Conservation (phyloP, 2,113 vertebrate species). For the Argyrosomus japonicus region DNA sequence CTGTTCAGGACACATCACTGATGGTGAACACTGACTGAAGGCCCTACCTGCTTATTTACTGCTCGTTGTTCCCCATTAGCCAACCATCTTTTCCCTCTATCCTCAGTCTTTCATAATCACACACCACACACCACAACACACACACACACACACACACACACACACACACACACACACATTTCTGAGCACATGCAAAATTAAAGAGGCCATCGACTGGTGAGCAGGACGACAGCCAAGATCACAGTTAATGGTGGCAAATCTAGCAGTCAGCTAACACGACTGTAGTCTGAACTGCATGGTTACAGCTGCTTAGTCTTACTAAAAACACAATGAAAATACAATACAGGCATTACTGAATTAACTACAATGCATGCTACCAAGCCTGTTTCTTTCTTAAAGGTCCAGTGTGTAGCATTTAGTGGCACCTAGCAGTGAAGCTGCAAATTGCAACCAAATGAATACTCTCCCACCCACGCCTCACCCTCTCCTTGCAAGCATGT, state of each 20-base stretch:
- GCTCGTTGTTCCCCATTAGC: conserved; percentile 5
- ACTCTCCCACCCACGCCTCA: too few relatives aligned
- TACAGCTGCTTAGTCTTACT: background rate
- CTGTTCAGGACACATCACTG: background rate
- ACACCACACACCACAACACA: background rate
- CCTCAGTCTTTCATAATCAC: conserved; percentile 10
- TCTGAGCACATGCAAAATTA: conserved; percentile 65
- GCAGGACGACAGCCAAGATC: conserved; percentile 14
- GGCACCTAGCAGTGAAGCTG: too few relatives aligned
- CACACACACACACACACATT: conserved; percentile 36
- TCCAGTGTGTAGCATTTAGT: too few relatives aligned
- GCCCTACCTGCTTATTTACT: conserved; percentile 6
- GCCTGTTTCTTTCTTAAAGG: too few relatives aligned
- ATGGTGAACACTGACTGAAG: background rate
- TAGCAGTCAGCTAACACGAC: conserved; percentile 10
- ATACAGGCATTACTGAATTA: background rate
- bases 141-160: conserved; percentile 30
- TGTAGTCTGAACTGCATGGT: background rate
- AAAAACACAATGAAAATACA: background rate
- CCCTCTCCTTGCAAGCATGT: too few relatives aligned
- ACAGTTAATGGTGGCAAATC: background rate
- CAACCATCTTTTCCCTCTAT: background rate
- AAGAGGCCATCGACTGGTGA: conserved; percentile 50
- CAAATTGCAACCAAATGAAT: too few relatives aligned
- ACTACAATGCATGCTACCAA: background rate